A percentile compares a stretch with the other conserved stretches of the same genome.
These are phyloP conservation scores for Echiichthys vipera DNA, from an alignment of 2,797 vertebrate genomes.

Conservation along the genomic window DNA sequence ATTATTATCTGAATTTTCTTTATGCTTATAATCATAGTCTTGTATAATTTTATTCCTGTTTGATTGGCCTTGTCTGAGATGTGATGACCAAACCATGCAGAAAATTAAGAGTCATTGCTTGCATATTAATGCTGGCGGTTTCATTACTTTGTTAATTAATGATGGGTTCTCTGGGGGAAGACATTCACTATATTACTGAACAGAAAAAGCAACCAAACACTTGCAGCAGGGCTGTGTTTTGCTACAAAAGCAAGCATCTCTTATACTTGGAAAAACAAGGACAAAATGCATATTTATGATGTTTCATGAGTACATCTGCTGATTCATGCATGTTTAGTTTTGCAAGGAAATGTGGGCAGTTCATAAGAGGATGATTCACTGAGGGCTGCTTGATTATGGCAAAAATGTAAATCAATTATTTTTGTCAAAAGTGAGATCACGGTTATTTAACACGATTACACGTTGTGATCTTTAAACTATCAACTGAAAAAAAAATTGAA, in stretches of 20 bases:
- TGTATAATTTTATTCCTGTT: conserved; percentile 32
- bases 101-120: conserved; percentile 47
- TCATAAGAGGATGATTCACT: conserved; percentile 15
- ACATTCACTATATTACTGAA: conserved; percentile 41
- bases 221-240: conserved; percentile 40
- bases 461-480: too few species aligned
- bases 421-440: too few species aligned
- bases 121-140: conserved; percentile 54
- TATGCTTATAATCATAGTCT: conserved; percentile 23
- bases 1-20: neutral
- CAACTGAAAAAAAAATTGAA: too few species aligned
- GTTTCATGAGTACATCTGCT: conserved; percentile 15
- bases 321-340: neutral
- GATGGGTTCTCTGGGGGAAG: conserved; percentile 23
- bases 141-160: conserved; percentile 54
- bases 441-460: too few species aligned
- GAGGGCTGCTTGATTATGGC: too few species aligned
- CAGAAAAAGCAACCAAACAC: conserved; percentile 42
- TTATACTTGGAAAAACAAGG: conserved; percentile 11
- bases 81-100: conserved; percentile 38
- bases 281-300: conserved; percentile 42
- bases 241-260: conserved; percentile 12
- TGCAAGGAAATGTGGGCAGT: neutral
- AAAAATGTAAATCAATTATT: too few species aligned
- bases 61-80: conserved; percentile 36